Evolutionary conservation across 2,113 vertebrate genomes (phyloP), one percentile per base, ranked within the genome.

Genomic region (Gymnogyps californianus): DNA sequence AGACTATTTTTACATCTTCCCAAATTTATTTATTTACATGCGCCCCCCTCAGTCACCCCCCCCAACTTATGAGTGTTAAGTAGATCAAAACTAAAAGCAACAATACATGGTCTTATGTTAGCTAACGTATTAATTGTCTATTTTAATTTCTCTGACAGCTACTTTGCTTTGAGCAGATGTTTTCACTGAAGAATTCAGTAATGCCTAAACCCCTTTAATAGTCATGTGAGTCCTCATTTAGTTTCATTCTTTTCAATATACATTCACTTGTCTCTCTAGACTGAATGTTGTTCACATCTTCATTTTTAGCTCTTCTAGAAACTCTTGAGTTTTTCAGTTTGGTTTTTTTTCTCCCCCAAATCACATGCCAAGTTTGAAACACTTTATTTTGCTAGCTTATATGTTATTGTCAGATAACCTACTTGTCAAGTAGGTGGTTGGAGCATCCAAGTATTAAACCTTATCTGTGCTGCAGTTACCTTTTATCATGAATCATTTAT

Each of bases 21-120:
- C 4, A 40, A 46, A 36, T 49, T 21, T 67, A 6, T 32, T 57
- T 58, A n/a, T 47, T 87, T 74, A 34, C 1, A 2, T 19, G 34
- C 3, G 9, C 5, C 1, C 6, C 5, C 2, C 4, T 32, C 14
- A 67, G 25, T 36, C 10, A 34, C 1, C 5, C 4, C 4, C 12
- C 12, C 6, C 24, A 44, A 2, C 9, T 70, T 61, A 32, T 62
- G 36, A 57, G 9, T 34, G 16, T 58, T 46, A 75, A 49, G 51
- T 46, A 58, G 46, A 42, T 31, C 26, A 87, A 66, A 72, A 26
- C 9, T 69, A 38, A 84, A 72, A 55, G 31, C 26, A 65, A 10
- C 14, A 40, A 34, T 32, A 49, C 4, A 19, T 38, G 26, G 18
- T 11, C 34, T 87, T 38, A 36, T 28, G 19, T 11, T 79, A 88